Evolutionary conservation across 2,888 invertebrate species (phyloP).

Genomic region (Dryomyza anilis): DNA sequence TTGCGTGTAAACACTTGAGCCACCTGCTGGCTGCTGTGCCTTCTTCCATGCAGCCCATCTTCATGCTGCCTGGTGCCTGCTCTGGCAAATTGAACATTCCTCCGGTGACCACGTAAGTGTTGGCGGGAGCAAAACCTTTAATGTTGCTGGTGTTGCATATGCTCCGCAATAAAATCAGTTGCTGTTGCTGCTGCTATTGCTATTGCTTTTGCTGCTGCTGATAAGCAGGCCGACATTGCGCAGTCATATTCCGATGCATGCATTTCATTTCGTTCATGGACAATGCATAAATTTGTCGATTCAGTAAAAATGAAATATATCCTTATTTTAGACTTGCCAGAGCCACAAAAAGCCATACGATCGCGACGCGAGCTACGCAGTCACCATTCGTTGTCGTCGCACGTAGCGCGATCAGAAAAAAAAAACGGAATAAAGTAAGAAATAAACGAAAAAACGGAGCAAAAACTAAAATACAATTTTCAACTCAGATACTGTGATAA

Average conservation of each 20-base stretch:
- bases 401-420: no score
- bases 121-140: constrained; percentile 1
- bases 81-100: neutral
- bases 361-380: constrained; percentile 31
- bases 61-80: neutral
- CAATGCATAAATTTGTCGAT: constrained; percentile 51
- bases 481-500: constrained; percentile 48
- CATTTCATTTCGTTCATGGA: neutral
- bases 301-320: constrained; percentile 52
- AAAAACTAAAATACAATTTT: constrained; percentile 30
- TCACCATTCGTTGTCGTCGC: constrained; percentile 21
- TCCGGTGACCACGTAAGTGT: neutral
- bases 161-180: constrained; percentile 10
- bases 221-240: neutral
- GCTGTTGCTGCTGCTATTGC: no score
- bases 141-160: neutral
- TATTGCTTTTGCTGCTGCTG: no score
- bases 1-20: constrained; percentile 62
- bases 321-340: constrained; percentile 47
- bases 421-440: constrained; percentile 15
- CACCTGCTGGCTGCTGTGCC: constrained; percentile 58
- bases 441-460: constrained; percentile 15
- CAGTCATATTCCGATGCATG: neutral
- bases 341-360: neutral
- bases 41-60: no score